Evolutionary conservation across 2,113 vertebrate genomes (phyloP).

Genomic region (Sminthopsis crassicaudata): DNA sequence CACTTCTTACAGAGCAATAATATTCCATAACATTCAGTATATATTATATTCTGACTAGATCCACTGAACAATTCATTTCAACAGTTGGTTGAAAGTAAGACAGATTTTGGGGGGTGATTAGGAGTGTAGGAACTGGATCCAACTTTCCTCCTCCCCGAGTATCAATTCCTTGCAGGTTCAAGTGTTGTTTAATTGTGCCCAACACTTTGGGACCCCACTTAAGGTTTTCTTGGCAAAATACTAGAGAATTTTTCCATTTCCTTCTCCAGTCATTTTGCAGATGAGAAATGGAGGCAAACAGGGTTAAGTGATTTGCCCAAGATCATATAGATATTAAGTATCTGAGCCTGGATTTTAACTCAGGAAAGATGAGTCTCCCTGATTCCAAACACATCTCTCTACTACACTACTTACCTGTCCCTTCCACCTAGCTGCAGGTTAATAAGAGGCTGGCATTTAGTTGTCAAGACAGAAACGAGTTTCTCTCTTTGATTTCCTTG

Average conservation of each 20-base stretch:
- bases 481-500: not conserved
- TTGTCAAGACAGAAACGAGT: not conserved
- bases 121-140: not conserved
- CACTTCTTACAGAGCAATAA: too few species aligned
- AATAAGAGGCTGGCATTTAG: not conserved
- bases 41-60: not conserved
- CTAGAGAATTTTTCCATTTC: not conserved
- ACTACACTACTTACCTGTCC: not conserved
- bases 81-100: not conserved
- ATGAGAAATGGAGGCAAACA: not conserved
- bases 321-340: not conserved
- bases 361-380: not conserved
- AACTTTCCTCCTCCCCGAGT: not conserved
- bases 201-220: not conserved
- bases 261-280: not conserved
- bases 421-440: not conserved
- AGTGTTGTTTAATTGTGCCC: not conserved
- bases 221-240: too few species aligned
- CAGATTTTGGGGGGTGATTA: not conserved
- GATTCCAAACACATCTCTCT: not conserved
- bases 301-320: not conserved
- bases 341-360: not conserved
- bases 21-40: too few species aligned
- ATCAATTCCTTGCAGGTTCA: not conserved
- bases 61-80: not conserved